phyloP scores from a whole-genome alignment of 2,888 invertebrate species.

The Dioctria linearis region DNA sequence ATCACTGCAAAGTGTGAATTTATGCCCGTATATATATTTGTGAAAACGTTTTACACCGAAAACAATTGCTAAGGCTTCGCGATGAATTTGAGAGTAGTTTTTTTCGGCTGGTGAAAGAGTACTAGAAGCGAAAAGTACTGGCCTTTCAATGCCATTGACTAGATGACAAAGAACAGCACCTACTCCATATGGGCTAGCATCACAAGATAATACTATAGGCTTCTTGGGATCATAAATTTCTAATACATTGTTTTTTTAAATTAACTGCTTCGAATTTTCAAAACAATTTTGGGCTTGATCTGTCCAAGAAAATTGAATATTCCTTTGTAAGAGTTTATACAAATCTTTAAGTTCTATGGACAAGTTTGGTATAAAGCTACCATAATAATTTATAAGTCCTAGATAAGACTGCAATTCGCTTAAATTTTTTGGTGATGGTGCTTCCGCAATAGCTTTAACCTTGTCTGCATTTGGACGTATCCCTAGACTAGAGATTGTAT shows the following conservation, averaged over 20 bases:
- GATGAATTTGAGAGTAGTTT: constrained; percentile 54
- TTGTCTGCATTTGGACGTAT: background rate
- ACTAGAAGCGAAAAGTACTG: constrained; percentile 49
- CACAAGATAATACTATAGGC: constrained; percentile 31
- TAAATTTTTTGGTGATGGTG: background rate
- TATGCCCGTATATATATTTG: constrained; percentile 65
- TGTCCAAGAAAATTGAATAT: background rate
- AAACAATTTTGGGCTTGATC: background rate
- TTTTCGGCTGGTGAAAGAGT: constrained; percentile 41
- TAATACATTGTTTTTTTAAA: constrained; percentile 6
- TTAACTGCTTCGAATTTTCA: background rate
- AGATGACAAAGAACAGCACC: constrained; percentile 47
- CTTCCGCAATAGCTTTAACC: background rate
- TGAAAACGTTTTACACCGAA: constrained; percentile 55
- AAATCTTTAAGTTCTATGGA: background rate
- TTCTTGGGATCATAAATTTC: constrained; percentile 46
- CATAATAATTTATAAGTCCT: background rate
- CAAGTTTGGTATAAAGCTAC: background rate
- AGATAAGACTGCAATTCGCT: background rate
- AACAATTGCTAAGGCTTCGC: constrained; percentile 55
- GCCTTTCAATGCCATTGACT: constrained; percentile 43
- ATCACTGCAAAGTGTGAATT: constrained; percentile 60
- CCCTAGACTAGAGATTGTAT: background rate
- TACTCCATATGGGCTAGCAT: constrained; percentile 48
- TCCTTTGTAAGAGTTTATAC: background rate